A percentile compares a stretch with the other conserved stretches of the same genome.
These are phyloP conservation scores for Apus apus DNA, from an alignment of 2,113 vertebrate species.

Conservation along the genomic window DNA sequence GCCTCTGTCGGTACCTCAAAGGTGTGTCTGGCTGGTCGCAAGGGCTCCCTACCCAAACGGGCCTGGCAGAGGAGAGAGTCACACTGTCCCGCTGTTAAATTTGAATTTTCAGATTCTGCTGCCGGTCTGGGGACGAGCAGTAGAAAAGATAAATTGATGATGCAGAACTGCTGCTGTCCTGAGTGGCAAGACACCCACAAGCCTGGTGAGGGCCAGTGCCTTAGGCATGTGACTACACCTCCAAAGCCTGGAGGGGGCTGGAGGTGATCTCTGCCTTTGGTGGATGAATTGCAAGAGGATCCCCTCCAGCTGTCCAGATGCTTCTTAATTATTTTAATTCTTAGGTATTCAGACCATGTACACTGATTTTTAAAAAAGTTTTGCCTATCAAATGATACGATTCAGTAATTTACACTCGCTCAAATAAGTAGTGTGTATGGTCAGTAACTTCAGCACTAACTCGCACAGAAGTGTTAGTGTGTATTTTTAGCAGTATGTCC, in stretches of 20 bases:
- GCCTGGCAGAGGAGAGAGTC: no score
- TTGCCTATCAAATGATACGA: fast-evolving
- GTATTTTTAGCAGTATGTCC: not conserved
- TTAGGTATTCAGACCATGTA: not conserved
- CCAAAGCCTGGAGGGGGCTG: not conserved
- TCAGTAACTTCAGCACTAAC: not conserved
- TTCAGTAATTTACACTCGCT: not conserved
- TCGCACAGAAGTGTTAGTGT: not conserved
- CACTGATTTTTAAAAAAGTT: not conserved
- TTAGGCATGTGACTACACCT: not conserved
- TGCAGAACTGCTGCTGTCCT: not conserved
- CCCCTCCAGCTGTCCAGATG: not conserved
- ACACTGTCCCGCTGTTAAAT: not conserved
- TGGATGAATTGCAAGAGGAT: not conserved
- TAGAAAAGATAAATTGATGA: fast-evolving
- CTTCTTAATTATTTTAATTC: not conserved
- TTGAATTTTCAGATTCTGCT: not conserved
- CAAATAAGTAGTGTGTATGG: not conserved
- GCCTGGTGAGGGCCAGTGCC: not conserved
- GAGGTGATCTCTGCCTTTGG: not conserved
- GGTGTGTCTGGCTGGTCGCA: not conserved
- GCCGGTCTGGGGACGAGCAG: fast-evolving
- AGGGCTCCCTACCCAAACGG: not conserved
- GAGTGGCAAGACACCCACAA: fast-evolving
- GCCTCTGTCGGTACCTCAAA: not conserved